Evolutionary conservation across 2,797 vertebrate species (phyloP), one percentile per base, ranked within the genome.

Genomic region (Catostomus latipinnis): DNA sequence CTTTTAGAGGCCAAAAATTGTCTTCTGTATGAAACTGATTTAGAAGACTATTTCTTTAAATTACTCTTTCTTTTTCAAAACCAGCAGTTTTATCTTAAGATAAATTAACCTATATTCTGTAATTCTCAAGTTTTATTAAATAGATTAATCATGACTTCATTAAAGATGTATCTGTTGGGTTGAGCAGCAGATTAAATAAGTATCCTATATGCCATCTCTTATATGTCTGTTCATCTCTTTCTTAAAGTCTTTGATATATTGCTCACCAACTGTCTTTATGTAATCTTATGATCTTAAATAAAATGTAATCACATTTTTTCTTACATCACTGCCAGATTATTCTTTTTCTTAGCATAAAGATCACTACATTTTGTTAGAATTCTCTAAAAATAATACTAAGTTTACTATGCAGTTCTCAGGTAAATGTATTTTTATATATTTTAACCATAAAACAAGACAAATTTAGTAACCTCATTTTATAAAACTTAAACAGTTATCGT

Each of bases 1-100:
- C 94, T 83, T 74, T 61, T 76, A 11, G 60, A 67, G 81, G 85
- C 86, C 87, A n/a, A 75, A 81, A 86, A 72, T 34, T 82, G 88
- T 87, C 86, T 87, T 86, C 74, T 53, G 54, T 80, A 82, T 81
- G 86, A 90, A 90, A 88, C 80, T 72, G 83, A 56, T 81, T 84
- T 87, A 90, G 84, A 85, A 81, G 84, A 83, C 76, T 71, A 60
- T 49, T 78, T 10, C n/a, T 84, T 86, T 85, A 88, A 86, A 78
- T 63, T 57, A 62, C n/a, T 81, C 76, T 61, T 71, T 43, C 50
- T 79, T 79, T 75, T 66, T 53, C 50, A 74, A 56, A 63, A 45
- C 57, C 45, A 68, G 69, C 60, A 43, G 16, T 80, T 71, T 76
- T 66, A 65, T 48, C 63, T 56, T 43, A 68, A 68, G 62, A 72